Evolutionary conservation across 2,888 invertebrate species (phyloP), one percentile per base, ranked within the genome.

Genomic region (Pyrochroa serraticornis): DNA sequence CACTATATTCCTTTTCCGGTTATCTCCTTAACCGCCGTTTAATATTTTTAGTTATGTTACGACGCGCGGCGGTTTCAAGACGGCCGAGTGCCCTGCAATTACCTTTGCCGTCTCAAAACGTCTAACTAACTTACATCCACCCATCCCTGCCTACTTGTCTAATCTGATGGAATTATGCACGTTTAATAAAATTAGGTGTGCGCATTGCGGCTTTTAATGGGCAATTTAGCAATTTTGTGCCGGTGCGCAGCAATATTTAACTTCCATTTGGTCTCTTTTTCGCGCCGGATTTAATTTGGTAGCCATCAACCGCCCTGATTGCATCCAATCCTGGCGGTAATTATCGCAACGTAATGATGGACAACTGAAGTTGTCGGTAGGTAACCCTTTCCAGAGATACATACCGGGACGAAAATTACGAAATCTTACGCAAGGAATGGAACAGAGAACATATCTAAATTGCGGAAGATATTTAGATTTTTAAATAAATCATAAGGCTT

Each of bases 41-140:
- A 60, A 62, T 62, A 50, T 62, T 64, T 58, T 65, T 65, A 52
- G 60, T 62, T 63, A 60, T 64, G 62, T 62, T 52, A 43, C 53
- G 45, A 43, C 58, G 48, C 45, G 44, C 54, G 48, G 44, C 53
- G 60, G 53, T 60, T 62, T 62, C 48, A 51, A 59, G 53, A 50
- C 49, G 48, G 59, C 49, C 39, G 31, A 38, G 58, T 46, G 59
- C 59, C 59, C 55, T 59, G 51, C 59, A 59, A 59, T 59, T 59
- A 59, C 58, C 39, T 31, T 47, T 31, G 58, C 45, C 58, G 53
- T 55, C 54, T 48, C 44, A 46, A 38, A 44, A 42, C 55, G 33
- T 53, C 44, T 55, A 58, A 47, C 44, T 30, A 44, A 50, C 50
- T 49, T 57, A 22, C 37, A 53, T 42, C 59, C 55, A 55, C 59